Evolutionary conservation across 2,113 vertebrate genomes (phyloP).

Genomic region (Madoqua kirkii): DNA sequence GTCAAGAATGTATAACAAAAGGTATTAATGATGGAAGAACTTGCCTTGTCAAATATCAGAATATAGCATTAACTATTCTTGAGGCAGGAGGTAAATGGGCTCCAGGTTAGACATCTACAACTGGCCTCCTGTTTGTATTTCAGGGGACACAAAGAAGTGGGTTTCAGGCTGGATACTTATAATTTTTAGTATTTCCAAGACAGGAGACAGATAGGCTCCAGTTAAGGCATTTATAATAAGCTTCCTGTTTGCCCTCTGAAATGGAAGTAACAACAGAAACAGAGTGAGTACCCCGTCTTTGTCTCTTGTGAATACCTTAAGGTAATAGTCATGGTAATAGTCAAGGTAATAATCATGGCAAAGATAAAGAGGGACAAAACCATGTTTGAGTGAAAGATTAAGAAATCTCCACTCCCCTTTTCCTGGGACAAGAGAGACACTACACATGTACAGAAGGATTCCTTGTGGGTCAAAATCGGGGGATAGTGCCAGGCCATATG

Average conservation of each 20-base stretch:
- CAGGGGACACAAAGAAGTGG: not conserved
- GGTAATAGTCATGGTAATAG: not conserved
- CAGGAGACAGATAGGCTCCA: not conserved
- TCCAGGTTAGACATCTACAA: not conserved
- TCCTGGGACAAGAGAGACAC: not conserved
- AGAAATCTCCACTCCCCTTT: not conserved
- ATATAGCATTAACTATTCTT: not conserved
- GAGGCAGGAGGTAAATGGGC: not conserved
- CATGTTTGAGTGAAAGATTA: not conserved
- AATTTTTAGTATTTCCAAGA: not conserved
- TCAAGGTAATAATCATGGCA: not conserved
- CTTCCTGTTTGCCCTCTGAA: not conserved
- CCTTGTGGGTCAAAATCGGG: not conserved
- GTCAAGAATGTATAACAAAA: not conserved
- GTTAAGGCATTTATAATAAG: not conserved
- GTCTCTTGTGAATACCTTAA: not conserved
- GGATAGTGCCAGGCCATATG: not conserved
- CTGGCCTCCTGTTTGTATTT: not conserved
- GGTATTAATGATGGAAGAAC: not conserved
- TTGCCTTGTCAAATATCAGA: not conserved
- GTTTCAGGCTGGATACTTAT: not conserved
- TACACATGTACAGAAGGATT: not conserved
- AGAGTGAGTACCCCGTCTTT: not conserved
- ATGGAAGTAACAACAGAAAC: not conserved
- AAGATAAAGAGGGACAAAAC: not conserved